Percentiles rank a stretch among this genome's conserved stretches.
Conservation (phyloP, 2,797 vertebrate species). For the Hoplostethus mediterraneus region DNA sequence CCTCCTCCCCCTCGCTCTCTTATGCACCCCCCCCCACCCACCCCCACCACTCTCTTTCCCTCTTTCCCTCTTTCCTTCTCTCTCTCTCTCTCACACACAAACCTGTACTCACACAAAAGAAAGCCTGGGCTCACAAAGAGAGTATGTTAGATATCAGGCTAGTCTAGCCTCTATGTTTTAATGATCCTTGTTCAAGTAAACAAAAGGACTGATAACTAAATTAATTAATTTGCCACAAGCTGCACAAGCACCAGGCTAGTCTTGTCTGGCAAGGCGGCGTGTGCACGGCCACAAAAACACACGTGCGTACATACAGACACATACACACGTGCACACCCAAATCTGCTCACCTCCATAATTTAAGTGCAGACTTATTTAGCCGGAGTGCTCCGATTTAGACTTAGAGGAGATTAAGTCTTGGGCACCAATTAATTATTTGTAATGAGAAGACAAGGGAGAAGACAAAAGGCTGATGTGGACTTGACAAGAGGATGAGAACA, state of each 20-base stretch:
- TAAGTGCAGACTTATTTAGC: conserved; percentile 42
- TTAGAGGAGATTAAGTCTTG: conserved; percentile 18
- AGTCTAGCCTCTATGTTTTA: not conserved
- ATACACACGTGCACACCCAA: not conserved
- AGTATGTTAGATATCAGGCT: conserved; percentile 33
- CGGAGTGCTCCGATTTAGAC: conserved; percentile 28
- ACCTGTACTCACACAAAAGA: conserved; percentile 58
- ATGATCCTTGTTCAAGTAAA: not conserved
- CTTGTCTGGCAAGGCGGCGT: not conserved
- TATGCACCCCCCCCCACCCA: not conserved
- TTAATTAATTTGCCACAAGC: not conserved
- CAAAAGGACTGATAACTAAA: not conserved
- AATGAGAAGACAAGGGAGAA: not conserved
- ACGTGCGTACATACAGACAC: conserved; percentile 9
- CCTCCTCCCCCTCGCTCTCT: not conserved
- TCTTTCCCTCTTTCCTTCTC: not conserved
- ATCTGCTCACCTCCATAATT: conserved; percentile 22
- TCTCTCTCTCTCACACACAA: conserved; percentile 25
- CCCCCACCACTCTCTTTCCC: not conserved
- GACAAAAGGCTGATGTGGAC: conserved; percentile 30
- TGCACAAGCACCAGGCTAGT: not conserved
- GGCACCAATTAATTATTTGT: conserved; percentile 17
- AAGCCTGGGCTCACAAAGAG: conserved; percentile 26
- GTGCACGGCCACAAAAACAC: conserved; percentile 12
- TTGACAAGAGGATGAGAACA: not conserved